Conservation (phyloP, 2,888 invertebrate genomes). For the Malthinus flaveolus region DNA sequence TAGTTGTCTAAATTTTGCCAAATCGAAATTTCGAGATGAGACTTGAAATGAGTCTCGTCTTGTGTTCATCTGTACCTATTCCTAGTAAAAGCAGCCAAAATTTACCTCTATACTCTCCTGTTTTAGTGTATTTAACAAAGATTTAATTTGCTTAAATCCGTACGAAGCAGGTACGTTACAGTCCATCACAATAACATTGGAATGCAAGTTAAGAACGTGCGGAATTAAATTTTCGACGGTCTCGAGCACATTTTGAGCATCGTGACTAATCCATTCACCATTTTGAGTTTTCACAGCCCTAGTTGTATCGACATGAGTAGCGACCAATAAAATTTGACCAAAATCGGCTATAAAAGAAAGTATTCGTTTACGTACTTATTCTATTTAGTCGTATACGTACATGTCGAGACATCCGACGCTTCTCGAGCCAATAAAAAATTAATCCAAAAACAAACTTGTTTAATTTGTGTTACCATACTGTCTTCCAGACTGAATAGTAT, state of each 20-base stretch:
- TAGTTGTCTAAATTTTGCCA: too few species aligned
- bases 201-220: constrained; percentile 62
- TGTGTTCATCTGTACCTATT: too few species aligned
- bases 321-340: constrained; percentile 66
- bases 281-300: constrained; percentile 57
- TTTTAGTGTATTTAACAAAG: constrained; percentile 58
- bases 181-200: constrained; percentile 63
- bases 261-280: constrained; percentile 63
- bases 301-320: constrained; percentile 64
- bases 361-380: not conserved
- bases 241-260: constrained; percentile 58
- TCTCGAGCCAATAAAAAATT: constrained; percentile 70
- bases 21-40: too few species aligned
- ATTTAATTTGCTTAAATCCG: constrained; percentile 64
- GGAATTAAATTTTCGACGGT: constrained; percentile 56
- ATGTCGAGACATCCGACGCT: constrained; percentile 49
- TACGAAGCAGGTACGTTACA: constrained; percentile 64
- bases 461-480: constrained; percentile 66
- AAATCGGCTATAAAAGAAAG: constrained; percentile 56
- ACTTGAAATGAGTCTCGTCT: too few species aligned
- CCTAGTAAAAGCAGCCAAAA: too few species aligned
- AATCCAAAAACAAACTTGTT: constrained; percentile 74
- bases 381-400: constrained; percentile 48
- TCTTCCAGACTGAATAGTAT: constrained; percentile 71
- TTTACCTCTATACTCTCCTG: constrained; percentile 58